Evolutionary conservation across 1,140 invertebrate species (phyloP), one percentile per base, ranked within the genome.

Genomic region (Hypothenemus hampei): DNA sequence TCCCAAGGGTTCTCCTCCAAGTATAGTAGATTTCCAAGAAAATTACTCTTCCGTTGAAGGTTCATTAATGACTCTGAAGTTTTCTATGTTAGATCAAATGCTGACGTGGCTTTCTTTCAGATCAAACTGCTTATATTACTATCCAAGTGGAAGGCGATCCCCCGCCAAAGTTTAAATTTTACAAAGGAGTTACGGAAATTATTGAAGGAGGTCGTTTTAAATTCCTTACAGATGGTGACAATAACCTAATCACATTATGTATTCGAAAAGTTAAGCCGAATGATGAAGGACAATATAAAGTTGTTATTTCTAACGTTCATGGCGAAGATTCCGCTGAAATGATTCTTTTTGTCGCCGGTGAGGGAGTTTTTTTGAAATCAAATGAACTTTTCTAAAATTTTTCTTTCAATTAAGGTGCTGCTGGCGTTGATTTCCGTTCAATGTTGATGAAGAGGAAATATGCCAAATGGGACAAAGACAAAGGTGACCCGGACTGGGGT

Each of bases 361-460:
- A 78, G 72, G n/a, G n/a, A n/a, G n/a, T n/a, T n/a, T 57, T 11
- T 1, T 8, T 15, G 44, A 16, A 22, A 10, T 50, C 4, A 20
- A 35, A 35, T 21, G n/a, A 13, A 24, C 5, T 35, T 11, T 23
- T 47, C 4, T 20, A 23, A 16, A 35, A 26, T 45, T 41, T 26
- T 15, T 57, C 20, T 40, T 47, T 65, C 59, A n/a, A n/a, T n/a
- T n/a, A 70, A 93, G 90, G 93, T 82, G 84, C 93, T 56, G 91
- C 89, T 75, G 93, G 91, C 65, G 93, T 98, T 87, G 97, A 99
- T 76, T 99, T 98, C 86, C 85, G 97, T 76, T 83, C 93, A 56
- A 91, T 97, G 86, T 78, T 99, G 54, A 97, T 97, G 73, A 95
- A 96, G 75, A 86, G 93, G 68, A 95, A 95, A 75, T 93, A 94